phyloP scores from a whole-genome alignment of 1,140 invertebrate species.

The Dolichoris vasculosae region DNA sequence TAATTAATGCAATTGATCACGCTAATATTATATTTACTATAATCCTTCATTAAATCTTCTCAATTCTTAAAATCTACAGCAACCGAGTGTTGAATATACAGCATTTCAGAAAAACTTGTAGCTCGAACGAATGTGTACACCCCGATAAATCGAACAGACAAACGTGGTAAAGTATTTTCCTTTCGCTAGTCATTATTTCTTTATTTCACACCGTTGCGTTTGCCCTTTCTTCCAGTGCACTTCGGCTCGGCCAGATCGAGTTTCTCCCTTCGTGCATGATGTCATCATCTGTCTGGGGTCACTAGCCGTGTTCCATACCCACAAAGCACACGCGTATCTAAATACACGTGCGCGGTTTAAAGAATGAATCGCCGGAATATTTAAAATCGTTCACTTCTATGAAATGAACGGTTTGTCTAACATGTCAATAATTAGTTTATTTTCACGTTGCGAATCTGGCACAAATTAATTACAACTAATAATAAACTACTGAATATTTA shows the following conservation, averaged over 20 bases:
- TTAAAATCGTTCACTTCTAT: neutral
- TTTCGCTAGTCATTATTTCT: neutral
- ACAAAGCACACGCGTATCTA: neutral
- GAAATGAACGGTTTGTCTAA: neutral
- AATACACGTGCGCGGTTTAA: neutral
- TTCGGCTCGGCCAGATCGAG: neutral
- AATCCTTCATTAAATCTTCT: too few species aligned
- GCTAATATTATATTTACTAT: too few species aligned
- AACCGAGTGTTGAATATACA: too few species aligned
- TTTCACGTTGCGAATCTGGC: neutral
- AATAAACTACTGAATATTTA: too few species aligned
- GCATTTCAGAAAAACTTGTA: neutral
- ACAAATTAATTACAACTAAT: neutral
- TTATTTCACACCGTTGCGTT: neutral
- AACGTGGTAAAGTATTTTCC: neutral
- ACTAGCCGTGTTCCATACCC: neutral
- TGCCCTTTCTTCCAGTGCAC: neutral
- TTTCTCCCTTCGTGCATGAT: slow-evolving; percentile 9
- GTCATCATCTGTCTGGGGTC: slow-evolving; percentile 6
- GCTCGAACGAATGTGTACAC: neutral
- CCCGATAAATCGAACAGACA: neutral
- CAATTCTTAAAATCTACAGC: too few species aligned
- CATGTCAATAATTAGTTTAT: neutral
- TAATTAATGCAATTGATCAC: too few species aligned
- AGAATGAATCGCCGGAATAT: too few species aligned